Conservation (phyloP, 2,113 vertebrate genomes). For the Crotophaga sulcirostris region DNA sequence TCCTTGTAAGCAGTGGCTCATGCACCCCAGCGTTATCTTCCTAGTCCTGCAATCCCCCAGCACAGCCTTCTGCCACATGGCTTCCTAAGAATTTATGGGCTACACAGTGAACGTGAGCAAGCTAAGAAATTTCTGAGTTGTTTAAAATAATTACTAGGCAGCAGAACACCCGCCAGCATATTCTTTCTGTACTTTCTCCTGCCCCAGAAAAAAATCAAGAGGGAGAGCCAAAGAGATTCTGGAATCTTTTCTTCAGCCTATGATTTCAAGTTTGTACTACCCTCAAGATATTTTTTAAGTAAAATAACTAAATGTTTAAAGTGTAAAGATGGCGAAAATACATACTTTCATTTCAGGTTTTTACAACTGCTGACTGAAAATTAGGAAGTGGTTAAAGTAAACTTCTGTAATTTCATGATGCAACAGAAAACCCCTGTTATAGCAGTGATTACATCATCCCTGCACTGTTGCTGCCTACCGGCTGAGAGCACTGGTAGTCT, state of each 20-base stretch:
- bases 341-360: not conserved
- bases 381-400: not conserved
- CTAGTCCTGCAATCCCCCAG: not conserved
- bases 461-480: not conserved
- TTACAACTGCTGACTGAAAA: not conserved
- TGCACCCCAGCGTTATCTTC: not conserved
- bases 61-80: not conserved
- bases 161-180: not conserved
- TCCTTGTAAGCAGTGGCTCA: not conserved
- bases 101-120: fast-evolving
- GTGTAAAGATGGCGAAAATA: not conserved
- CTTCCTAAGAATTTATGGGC: not conserved
- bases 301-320: not conserved
- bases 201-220: not conserved
- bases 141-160: not conserved
- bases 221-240: not conserved
- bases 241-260: not conserved
- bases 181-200: not conserved
- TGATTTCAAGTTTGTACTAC: not conserved
- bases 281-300: not conserved
- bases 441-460: not conserved
- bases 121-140: not conserved
- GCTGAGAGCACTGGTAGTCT: not conserved
- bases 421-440: not conserved
- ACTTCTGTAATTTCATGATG: not conserved